Evolutionary conservation across 2,113 vertebrate species (phyloP), one percentile per base, ranked within the genome.

Genomic region (Chrysemys picta): DNA sequence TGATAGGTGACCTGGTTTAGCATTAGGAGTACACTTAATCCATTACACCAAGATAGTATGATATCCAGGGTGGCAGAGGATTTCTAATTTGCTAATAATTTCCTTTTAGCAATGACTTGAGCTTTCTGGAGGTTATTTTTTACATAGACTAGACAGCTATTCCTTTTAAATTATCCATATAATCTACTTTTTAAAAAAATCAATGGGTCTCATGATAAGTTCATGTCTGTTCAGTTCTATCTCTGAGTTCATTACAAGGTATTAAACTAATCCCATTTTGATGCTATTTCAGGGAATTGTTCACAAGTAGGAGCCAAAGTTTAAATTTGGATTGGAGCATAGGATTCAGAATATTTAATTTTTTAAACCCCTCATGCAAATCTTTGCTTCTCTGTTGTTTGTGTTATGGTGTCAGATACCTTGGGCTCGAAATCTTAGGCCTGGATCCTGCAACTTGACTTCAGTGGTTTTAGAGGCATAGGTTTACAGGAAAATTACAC

Each of bases 131-230:
- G 38, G 79, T 42, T 82, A 62, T 38, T 88, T 38, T 94, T 88
- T 65, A 85, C 72, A 21, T n/a, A 81, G 13, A 0, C 1, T 81
- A 53, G 89, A 87, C 93, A 89, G 59, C 93, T 97, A 53, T 91
- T 97, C 45, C 80, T 49, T 96, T 89, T 94, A 96, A 96, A 96
- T 97, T 94, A 96, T 96, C 89, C 83, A 95, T 59, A 80, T 88
- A n/a, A 89, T 84, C 84, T 97, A 56, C 75, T 27, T 35, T 69
- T 7, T 96, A 97, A 89, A 97, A 96, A 97, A 97, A 96, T 97
- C 91, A 92, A 88, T 96, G 85, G 53, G 90, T 97, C 87, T 96
- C 97, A 80, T 97, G 89, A 80, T 88, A 97, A 96, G 92, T 91
- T 95, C 22, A 38, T 97, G 84, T 87, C 57, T 97, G 65, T 91